phyloP scores from a whole-genome alignment of 2,888 invertebrate species.

The Drosophila greeni region DNA sequence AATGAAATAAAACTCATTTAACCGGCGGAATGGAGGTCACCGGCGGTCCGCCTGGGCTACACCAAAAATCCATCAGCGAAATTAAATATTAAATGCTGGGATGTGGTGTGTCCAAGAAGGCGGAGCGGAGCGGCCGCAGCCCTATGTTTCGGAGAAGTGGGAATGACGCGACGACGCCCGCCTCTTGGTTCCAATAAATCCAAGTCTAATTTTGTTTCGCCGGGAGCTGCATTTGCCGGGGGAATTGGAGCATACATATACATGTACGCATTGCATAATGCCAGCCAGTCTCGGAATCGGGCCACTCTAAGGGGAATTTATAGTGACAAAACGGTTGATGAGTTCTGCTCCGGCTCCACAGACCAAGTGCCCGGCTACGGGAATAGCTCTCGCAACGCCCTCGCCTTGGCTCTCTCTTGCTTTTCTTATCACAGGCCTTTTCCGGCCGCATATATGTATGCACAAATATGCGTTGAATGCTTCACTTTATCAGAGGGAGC shows the following conservation, averaged over 20 bases:
- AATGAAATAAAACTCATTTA: conserved; percentile 36
- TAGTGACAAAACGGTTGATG: conserved; percentile 25
- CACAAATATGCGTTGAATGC: neutral
- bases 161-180: conserved; percentile 30
- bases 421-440: conserved; percentile 56
- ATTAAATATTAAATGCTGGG: conserved; percentile 58
- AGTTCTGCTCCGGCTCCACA: conserved; percentile 8
- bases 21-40: conserved; percentile 35
- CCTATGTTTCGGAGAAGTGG: conserved; percentile 15
- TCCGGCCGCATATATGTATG: conserved; percentile 37
- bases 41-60: conserved; percentile 20
- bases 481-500: conserved; percentile 30
- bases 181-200: conserved; percentile 31
- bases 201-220: conserved; percentile 35
- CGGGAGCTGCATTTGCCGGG: conserved; percentile 29
- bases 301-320: conserved; percentile 3
- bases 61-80: conserved; percentile 56
- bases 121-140: neutral
- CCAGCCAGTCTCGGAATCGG: conserved; percentile 9
- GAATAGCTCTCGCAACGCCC: conserved; percentile 6
- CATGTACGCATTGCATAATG: conserved; percentile 25
- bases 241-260: conserved; percentile 28
- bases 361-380: no score
- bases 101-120: conserved; percentile 35
- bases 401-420: conserved; percentile 4